A percentile compares a stretch with the other conserved stretches of the same genome.
phyloP scores from a whole-genome alignment of 2,113 vertebrate genomes.

The Eupsittula cactorum region DNA sequence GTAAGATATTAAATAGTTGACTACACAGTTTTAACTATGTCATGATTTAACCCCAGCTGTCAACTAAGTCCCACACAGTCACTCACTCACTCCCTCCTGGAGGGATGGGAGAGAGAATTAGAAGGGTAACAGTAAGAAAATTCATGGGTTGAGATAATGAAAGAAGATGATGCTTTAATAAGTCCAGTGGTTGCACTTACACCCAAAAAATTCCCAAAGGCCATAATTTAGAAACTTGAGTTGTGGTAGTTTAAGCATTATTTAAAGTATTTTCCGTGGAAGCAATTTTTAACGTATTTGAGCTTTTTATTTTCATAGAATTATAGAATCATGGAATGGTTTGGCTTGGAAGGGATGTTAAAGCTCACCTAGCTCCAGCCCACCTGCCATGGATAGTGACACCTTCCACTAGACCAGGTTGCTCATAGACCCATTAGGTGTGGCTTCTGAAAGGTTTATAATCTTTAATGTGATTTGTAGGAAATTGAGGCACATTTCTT shows the following conservation, averaged over 20 bases:
- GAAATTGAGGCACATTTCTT: neutral
- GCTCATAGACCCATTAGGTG: neutral
- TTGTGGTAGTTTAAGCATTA: neutral
- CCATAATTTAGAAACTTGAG: neutral
- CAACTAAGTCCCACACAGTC: neutral
- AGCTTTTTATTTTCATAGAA: neutral
- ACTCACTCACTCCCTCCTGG: neutral
- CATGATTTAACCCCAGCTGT: neutral
- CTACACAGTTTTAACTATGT: neutral
- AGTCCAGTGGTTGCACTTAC: rapidly evolving
- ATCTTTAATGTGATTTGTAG: neutral
- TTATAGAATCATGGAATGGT: neutral
- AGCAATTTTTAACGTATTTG: neutral
- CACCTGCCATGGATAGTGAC: neutral
- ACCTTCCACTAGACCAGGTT: neutral
- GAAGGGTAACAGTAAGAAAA: neutral
- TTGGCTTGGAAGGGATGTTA: neutral
- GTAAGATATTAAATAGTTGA: neutral
- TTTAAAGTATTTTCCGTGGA: neutral
- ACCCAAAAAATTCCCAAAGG: neutral
- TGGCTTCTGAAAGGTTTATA: neutral
- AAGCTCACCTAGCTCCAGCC: neutral
- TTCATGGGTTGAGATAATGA: neutral
- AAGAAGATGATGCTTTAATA: neutral
- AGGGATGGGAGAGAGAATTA: neutral